Conservation (phyloP, 2,113 vertebrate genomes). For the Microcebus murinus region DNA sequence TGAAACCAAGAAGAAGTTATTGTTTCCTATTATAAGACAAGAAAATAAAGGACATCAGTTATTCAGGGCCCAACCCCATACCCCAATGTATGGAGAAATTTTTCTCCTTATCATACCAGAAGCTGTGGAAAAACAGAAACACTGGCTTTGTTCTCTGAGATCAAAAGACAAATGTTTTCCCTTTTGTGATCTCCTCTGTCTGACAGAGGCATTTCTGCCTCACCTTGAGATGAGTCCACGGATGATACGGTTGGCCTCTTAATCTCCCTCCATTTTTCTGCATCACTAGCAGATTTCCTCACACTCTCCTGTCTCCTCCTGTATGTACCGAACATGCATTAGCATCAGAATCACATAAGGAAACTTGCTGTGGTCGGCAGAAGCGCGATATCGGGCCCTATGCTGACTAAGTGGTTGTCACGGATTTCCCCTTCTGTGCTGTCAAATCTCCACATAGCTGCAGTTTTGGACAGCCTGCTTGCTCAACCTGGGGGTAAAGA, state of each 20-base stretch:
- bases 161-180: slow-evolving; percentile 62
- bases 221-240: slow-evolving; percentile 63
- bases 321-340: slow-evolving; percentile 49
- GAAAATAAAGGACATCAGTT: background rate
- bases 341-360: slow-evolving; percentile 60
- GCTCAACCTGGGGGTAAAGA: background rate
- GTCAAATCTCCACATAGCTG: slow-evolving; percentile 54
- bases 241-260: slow-evolving; percentile 30
- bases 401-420: slow-evolving; percentile 49
- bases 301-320: background rate
- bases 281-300: slow-evolving; percentile 60
- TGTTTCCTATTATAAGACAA: background rate
- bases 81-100: background rate
- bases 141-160: slow-evolving; percentile 36
- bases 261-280: slow-evolving; percentile 54
- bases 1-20: background rate
- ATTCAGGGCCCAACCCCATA: background rate
- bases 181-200: slow-evolving; percentile 43
- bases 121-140: slow-evolving; percentile 18
- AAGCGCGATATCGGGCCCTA: background rate
- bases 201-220: slow-evolving; percentile 43
- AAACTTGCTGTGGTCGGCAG: slow-evolving; percentile 57
- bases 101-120: slow-evolving; percentile 51
- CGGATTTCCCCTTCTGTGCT: background rate
- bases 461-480: background rate